Evolutionary conservation across 2,888 invertebrate genomes (phyloP).

Genomic region (Imbricaverruca yamaguchii): DNA sequence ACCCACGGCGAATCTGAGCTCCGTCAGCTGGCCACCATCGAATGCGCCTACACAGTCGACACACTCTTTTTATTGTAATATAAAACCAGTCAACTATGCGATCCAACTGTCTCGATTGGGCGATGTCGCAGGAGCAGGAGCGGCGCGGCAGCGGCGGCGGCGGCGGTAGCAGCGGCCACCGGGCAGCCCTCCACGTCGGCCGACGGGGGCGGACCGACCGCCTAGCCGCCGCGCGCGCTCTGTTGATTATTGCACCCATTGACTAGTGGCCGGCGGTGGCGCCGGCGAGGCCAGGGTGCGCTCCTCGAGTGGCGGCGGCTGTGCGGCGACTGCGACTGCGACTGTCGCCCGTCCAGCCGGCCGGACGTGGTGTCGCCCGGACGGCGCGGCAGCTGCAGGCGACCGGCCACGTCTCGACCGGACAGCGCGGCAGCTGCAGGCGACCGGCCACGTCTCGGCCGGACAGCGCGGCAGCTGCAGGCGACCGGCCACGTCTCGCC

Average conservation of each 20-base stretch:
- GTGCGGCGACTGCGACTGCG: not conserved
- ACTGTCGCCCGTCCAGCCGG: not conserved
- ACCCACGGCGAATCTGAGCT: not conserved
- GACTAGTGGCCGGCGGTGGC: too few species aligned
- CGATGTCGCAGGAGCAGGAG: too few species aligned
- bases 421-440: not conserved
- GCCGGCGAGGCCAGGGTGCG: not conserved
- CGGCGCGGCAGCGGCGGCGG: too few species aligned
- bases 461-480: too few species aligned
- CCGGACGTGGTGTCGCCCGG: constrained; percentile 30
- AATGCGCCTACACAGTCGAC: too few species aligned
- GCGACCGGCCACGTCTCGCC: too few species aligned
- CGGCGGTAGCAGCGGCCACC: too few species aligned
- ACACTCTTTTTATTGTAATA: not conserved
- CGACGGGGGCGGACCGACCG: too few species aligned
- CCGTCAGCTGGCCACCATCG: too few species aligned
- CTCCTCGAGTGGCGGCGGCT: not conserved
- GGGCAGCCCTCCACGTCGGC: too few species aligned
- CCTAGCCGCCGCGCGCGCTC: too few species aligned
- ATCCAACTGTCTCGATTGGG: not conserved
- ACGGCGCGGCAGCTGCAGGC: not conserved
- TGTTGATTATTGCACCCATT: too few species aligned
- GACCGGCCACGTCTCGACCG: not conserved
- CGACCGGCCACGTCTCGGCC: not conserved
- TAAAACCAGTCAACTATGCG: not conserved